Base-by-base conservation (phyloP, 2,797 vertebrate genomes). In the Cossypha polioptera region DNA sequence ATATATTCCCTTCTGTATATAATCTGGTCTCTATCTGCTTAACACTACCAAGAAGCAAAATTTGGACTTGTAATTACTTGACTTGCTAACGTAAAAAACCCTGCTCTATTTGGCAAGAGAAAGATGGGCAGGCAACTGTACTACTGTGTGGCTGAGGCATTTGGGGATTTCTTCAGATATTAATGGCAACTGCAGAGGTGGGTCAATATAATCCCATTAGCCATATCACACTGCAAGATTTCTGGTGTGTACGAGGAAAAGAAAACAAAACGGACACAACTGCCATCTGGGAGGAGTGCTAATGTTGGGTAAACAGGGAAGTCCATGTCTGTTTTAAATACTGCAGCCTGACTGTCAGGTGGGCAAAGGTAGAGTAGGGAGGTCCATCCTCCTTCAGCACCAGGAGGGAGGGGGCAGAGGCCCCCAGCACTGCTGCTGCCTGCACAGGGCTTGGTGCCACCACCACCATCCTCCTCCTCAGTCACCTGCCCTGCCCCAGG, bases 191-290 rank as follows among this genome's bases (percentile, higher is more conserved):
- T 0, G 57, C 81, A 89, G 47, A 77, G 84, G 33, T 91, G 65
- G 35, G 57, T 87, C 78, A 92, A 66, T 89, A 90, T 42, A 73
- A 93, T 29, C 48, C 87, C 75, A 89, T 55, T 88, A 92, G 81
- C 57, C 54, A 42, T 33, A 82, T 62, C 62, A 42, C 0, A 0
- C 50, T 80, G 25, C 74, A 78, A 82, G 68, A 82, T 62, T 92
- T 92, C 87, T 74, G 38, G 55, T 63, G 59, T 1, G 7, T 26
- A 53, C 2, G 13, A 61, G 75, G 50, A 80, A 92, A 86, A 35
- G 31, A 89, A 92, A 91, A 57, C 26, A 63, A 89, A 93, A 45
- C 31, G 0, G 0, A 45, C 48, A 12, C 9, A 57, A 54, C 0
- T 61, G 47, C 10, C 6, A 9, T 80, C 74, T 7, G 63, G 79